Evolutionary conservation across 2,797 vertebrate genomes (phyloP), one percentile per base, ranked within the genome.

Genomic region (Ctenopoma kingsleyae): DNA sequence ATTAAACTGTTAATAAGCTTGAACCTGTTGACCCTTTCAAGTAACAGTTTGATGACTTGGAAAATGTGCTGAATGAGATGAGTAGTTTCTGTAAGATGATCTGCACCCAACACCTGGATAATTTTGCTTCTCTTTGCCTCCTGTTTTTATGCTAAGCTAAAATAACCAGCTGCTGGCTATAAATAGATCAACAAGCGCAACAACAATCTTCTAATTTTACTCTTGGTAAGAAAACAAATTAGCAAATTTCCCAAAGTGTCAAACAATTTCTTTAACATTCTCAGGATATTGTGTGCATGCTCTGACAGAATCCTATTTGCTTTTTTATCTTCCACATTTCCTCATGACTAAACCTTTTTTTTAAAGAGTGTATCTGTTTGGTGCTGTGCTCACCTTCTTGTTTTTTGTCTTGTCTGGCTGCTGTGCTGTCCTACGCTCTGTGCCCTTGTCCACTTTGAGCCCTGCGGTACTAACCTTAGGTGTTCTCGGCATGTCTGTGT

Each of bases 401-500:
- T 85, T 90, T 89, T 93, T 93, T 84, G 91, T 88, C 91, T 91
- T 93, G 89, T 92, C 91, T 78, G 85, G 85, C 53, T 91, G 91
- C 87, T 87, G 88, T 72, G 89, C 75, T 56, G 89, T 86, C 89
- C 89, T 90, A 50, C 93, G 91, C 82, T 93, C 91, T 63, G 87
- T 73, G 84, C 81, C 88, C 76, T 82, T 89, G 85, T 92, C 91
- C 86, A 49, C 87, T 74, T 70, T 89, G 76, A 88, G 91, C 49
- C 84, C 89, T 4, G 84, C 57, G 50, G 60, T 84, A 84, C 94
- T 92, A 94, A 97, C 96, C 96, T 98, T 99, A 53, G 97, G 94
- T 78, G 96, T 91, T 92, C 97, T 97, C 73, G 96, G 96, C 91
- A 95, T 85, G 83, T 99, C 98, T 49, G 97, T 98, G 93, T 99